Evolutionary conservation across 30 jellyfish, hydroid and myxozoan species (phyloP).

Genomic region (Phacellophora camtschatica): DNA sequence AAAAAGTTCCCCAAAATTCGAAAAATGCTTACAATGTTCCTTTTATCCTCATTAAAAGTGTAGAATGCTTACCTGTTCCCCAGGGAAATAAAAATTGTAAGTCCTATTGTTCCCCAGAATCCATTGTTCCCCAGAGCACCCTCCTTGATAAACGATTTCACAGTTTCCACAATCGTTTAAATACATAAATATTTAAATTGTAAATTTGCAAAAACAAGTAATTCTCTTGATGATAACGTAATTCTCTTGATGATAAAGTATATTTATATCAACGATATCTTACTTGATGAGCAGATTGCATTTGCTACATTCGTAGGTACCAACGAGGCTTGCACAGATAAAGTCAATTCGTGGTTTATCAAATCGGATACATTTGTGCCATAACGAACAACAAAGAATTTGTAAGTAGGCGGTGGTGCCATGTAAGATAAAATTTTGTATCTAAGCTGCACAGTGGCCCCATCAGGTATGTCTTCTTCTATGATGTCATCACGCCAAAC

Average conservation of each 20-base stretch:
- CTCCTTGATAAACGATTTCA: too few species aligned
- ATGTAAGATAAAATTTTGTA: conserved; percentile 75
- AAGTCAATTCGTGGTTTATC: conserved; percentile 55
- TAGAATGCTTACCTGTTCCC: too few species aligned
- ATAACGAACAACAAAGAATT: conserved; percentile 73
- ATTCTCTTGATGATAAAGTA: too few species aligned
- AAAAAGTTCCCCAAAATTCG: too few species aligned
- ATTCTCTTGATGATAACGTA: background rate
- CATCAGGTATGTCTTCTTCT: conserved; percentile 89
- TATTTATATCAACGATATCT: too few species aligned
- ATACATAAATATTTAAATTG: too few species aligned
- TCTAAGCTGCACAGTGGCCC: conserved; percentile 57
- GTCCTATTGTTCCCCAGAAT: too few species aligned
- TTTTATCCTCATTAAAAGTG: too few species aligned
- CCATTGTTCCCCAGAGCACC: too few species aligned
- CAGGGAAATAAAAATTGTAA: too few species aligned
- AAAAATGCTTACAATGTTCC: too few species aligned
- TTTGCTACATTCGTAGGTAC: conserved; percentile 21
- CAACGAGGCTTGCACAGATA: conserved; percentile 58
- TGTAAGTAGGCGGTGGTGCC: conserved; percentile 68
- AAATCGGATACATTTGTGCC: conserved; percentile 87
- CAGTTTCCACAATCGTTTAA: too few species aligned
- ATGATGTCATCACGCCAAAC: conserved; percentile 98
- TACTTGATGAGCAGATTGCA: conserved; percentile 90
- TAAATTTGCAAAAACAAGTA: background rate